A percentile compares a stretch with the other conserved stretches of the same genome.
Evolutionary conservation across 2,797 vertebrate genomes (phyloP).

Genomic region (Okamejei kenojei): DNA sequence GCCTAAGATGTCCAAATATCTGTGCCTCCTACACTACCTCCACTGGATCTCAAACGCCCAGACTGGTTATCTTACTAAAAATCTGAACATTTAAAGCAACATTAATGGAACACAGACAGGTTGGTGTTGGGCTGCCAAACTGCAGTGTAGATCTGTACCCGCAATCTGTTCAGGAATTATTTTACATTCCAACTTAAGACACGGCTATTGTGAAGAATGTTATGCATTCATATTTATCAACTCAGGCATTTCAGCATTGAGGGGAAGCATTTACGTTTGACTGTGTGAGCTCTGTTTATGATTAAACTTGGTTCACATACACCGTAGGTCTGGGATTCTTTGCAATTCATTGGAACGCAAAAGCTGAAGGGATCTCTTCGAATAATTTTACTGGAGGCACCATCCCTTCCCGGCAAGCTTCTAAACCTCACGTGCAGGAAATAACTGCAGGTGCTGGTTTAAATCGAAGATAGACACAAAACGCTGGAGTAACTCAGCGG

Average conservation of each 20-base stretch:
- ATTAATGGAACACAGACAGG: neutral
- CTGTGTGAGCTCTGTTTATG: neutral
- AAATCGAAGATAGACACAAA: too few species aligned
- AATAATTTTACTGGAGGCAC: neutral
- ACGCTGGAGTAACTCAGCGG: too few species aligned
- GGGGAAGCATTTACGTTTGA: neutral
- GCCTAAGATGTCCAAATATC: neutral
- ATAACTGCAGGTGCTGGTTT: too few species aligned
- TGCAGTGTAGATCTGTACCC: neutral
- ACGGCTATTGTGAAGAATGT: constrained; percentile 2
- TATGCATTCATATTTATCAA: neutral
- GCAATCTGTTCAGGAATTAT: neutral
- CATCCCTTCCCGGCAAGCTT: too few species aligned
- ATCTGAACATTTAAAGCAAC: neutral
- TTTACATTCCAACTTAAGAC: constrained; percentile 8
- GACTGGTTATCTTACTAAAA: neutral
- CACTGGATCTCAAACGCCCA: neutral
- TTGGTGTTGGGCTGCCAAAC: neutral
- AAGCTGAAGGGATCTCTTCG: neutral
- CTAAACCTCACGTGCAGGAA: neutral
- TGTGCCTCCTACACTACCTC: neutral
- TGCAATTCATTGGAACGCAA: neutral
- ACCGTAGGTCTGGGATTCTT: neutral
- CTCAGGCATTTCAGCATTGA: neutral
- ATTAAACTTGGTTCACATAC: neutral